Evolutionary conservation across 2,797 vertebrate species (phyloP), one percentile per base, ranked within the genome.

Genomic region (Cacajao melanocephalus): DNA sequence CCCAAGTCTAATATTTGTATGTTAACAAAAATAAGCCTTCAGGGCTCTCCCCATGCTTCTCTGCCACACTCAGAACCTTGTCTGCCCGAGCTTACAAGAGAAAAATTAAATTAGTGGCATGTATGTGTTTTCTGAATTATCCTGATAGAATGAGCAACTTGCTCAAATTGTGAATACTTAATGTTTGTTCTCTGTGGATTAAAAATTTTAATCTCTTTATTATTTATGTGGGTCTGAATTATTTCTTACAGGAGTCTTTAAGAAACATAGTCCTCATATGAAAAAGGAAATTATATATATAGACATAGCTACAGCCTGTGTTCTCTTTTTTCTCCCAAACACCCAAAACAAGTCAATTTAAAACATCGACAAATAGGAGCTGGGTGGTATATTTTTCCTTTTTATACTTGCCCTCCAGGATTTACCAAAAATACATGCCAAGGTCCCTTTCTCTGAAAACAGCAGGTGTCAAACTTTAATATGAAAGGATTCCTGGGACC

Each of bases 101-200:
- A 24, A 81, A 85, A 82, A 93, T 26, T 55, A 76, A 76, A 61
- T 58, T 24, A 87, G 61, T 26, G 36, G 55, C 4, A 5, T 26
- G 73, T 52, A 52, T 17, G 10, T 75, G 41, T 67, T 93, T 97
- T 94, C 70, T 58, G 57, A 93, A 82, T 75, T 50, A 96, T 82
- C 48, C n/a, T 84, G 36, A 93, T 6, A 61, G 55, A 33, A 64
- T 41, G 41, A 94, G 33, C n/a, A 88, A 94, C 87, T 41, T 70
- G 9, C 36, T 95, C 48, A 93, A n/a, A 82, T 48, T 81, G n/a
- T 76, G 39, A 94, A n/a, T 83, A 22, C 30, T 93, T 67, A 48
- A 85, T 44, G 73, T 95, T 90, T 92, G 67, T 88, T 64, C 52
- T 87, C 28, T 88, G 76, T 92, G 50, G 61, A 85, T 50, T 89